Percentiles rank a stretch among this genome's conserved stretches.
phyloP scores from a whole-genome alignment of 2,888 invertebrate species.

The Stenotaenia linearis region DNA sequence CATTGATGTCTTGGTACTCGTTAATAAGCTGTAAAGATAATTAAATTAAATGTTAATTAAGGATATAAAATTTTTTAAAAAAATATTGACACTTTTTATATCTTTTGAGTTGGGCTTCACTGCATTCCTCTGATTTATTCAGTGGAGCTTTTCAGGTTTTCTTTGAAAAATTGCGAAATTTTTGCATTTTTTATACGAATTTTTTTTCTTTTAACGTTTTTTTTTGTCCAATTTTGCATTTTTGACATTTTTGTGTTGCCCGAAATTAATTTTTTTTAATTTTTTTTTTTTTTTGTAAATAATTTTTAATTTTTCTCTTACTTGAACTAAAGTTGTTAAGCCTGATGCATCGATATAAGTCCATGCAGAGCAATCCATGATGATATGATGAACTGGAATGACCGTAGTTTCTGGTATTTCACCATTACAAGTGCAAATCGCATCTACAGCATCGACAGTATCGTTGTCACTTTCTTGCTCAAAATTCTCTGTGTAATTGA shows the following conservation, averaged over 20 bases:
- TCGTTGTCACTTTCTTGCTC: constrained; percentile 31
- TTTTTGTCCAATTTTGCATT: too few species aligned
- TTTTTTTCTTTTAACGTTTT: too few species aligned
- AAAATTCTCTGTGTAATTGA: constrained; percentile 13
- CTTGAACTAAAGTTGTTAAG: constrained; percentile 32
- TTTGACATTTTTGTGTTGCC: too few species aligned
- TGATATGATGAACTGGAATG: constrained; percentile 31
- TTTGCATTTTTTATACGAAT: too few species aligned
- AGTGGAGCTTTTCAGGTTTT: too few species aligned
- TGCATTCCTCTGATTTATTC: too few species aligned
- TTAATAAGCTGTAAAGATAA: constrained; percentile 27
- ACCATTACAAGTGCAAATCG: constrained; percentile 15
- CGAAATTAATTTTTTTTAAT: too few species aligned
- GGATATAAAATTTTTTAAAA: too few species aligned
- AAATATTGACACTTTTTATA: too few species aligned
- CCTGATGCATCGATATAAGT: constrained; percentile 36
- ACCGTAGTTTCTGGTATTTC: neutral
- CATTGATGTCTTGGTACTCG: constrained; percentile 33
- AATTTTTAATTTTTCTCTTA: constrained; percentile 2
- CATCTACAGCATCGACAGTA: constrained; percentile 12
- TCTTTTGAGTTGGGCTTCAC: too few species aligned
- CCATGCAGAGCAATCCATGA: constrained; percentile 36
- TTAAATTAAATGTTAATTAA: neutral
- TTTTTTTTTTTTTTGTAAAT: too few species aligned
- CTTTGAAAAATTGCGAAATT: too few species aligned